Percentiles rank a stretch among this genome's conserved stretches.
These are phyloP conservation scores for Ganaspis sp. DNA, from an alignment of 1,140 invertebrate species.

Conservation along the genomic window DNA sequence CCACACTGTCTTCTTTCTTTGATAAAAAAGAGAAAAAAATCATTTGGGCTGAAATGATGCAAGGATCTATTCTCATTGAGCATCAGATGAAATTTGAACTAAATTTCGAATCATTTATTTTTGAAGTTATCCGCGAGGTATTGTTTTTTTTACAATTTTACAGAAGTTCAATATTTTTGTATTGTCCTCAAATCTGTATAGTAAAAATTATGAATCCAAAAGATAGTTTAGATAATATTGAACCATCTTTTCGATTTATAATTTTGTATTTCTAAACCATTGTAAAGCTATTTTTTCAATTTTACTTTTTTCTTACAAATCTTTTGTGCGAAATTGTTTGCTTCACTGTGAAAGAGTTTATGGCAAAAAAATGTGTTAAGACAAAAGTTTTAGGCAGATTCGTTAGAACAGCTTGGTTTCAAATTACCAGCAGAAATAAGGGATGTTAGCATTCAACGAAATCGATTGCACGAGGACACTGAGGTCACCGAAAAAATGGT, in stretches of 20 bases:
- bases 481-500: conserved; percentile 79
- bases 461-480: conserved; percentile 80
- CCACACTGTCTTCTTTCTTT: not conserved
- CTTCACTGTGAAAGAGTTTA: no score
- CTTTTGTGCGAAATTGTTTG: no score
- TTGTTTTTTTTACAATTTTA: not conserved
- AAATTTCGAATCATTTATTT: conserved; percentile 82
- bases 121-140: conserved; percentile 84
- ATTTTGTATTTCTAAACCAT: not conserved
- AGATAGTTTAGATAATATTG: no score
- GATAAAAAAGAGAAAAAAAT: conserved; percentile 45
- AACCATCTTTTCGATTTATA: no score
- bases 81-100: conserved; percentile 80
- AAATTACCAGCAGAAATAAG: conserved; percentile 81
- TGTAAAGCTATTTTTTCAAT: not conserved
- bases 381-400: conserved; percentile 78
- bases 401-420: conserved; percentile 86
- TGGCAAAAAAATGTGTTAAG: no score
- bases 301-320: not conserved
- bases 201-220: no score
- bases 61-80: conserved; percentile 80
- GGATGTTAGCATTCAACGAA: conserved; percentile 83
- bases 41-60: conserved; percentile 77
- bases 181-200: not conserved
- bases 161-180: not conserved